Conservation (phyloP, 2,888 invertebrate species). For the Chrysolina haemoptera region DNA sequence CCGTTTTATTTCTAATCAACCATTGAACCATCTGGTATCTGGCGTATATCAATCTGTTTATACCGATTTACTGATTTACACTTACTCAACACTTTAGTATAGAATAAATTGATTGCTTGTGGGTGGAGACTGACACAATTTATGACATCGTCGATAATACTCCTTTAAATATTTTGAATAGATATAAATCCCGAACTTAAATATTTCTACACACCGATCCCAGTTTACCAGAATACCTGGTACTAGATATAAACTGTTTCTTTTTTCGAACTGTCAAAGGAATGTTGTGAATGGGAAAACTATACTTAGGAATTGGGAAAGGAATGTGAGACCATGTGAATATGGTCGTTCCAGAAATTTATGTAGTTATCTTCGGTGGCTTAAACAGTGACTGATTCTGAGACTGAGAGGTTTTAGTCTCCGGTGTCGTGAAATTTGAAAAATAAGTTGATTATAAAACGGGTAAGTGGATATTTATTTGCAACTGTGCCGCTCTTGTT, state of each 20-base stretch:
- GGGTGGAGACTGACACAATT: conserved; percentile 7
- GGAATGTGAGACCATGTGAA: not conserved
- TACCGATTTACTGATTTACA: conserved; percentile 23
- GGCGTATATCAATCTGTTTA: conserved; percentile 21
- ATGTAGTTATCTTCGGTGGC: not conserved
- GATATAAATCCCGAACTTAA: not conserved
- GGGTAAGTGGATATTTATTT: not conserved
- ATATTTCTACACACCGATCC: not conserved
- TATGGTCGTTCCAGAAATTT: not conserved
- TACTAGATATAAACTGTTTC: conserved; percentile 1
- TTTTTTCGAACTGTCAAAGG: conserved; percentile 4
- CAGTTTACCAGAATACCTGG: not conserved
- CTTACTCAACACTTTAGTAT: conserved; percentile 6
- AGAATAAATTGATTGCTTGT: conserved; percentile 11
- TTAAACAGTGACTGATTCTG: not conserved
- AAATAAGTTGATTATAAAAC: not conserved
- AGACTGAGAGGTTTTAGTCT: too few relatives aligned
- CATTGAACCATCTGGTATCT: conserved; percentile 22
- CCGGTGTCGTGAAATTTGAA: not conserved
- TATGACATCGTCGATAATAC: conserved; percentile 14
- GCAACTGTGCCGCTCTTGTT: not conserved
- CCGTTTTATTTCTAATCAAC: conserved; percentile 13
- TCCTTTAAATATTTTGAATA: conserved; percentile 8
- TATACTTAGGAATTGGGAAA: not conserved
- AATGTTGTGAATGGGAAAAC: conserved; percentile 10